Conservation (phyloP, 2,113 vertebrate species). For the Uria aalge region DNA sequence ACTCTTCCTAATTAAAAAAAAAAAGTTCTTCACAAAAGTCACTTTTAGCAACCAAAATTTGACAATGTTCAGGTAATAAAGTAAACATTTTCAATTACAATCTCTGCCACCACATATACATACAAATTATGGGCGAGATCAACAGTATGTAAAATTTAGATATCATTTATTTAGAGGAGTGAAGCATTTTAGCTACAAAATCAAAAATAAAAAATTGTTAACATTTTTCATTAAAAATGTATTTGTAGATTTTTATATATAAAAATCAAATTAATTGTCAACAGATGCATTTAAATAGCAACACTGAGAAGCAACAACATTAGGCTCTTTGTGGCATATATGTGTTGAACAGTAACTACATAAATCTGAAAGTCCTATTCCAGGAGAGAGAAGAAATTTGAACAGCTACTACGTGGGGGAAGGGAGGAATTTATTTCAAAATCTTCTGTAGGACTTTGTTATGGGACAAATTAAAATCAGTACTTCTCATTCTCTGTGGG, state of each 20-base stretch:
- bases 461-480: background rate
- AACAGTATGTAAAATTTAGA: background rate
- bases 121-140: background rate
- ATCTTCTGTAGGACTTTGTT: background rate
- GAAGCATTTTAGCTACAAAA: background rate
- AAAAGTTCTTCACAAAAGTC: background rate
- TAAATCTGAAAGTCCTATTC: background rate
- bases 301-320: background rate
- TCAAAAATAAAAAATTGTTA: background rate
- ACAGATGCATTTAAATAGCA: background rate
- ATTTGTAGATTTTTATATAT: background rate
- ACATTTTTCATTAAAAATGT: background rate
- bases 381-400: background rate
- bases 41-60: background rate
- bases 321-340: background rate
- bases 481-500: background rate
- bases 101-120: background rate
- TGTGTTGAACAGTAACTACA: background rate
- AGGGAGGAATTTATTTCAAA: background rate
- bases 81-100: background rate
- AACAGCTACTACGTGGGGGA: background rate
- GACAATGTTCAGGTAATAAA: background rate
- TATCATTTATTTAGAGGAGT: rapidly evolving
- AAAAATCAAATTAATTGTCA: background rate
- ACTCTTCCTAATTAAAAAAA: background rate